Percentiles rank a stretch among this genome's conserved stretches.
Evolutionary conservation across 2,113 vertebrate species (phyloP).

Genomic region (Ondatra zibethicus): DNA sequence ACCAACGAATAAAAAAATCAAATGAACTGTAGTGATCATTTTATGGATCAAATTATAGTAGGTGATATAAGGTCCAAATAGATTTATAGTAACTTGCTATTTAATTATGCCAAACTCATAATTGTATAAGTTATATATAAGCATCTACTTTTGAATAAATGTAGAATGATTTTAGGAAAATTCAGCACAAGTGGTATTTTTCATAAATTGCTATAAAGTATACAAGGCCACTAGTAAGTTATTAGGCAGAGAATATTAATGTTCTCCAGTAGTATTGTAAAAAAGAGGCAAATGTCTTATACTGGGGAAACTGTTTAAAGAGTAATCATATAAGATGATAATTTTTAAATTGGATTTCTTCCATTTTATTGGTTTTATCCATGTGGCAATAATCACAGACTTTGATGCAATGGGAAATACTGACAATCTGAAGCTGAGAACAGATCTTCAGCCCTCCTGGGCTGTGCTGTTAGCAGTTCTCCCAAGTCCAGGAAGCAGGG

Average conservation of each 20-base stretch:
- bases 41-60: constrained; percentile 49
- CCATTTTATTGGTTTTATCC: constrained; percentile 20
- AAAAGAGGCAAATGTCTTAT: neutral
- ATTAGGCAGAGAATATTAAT: constrained; percentile 49
- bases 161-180: constrained; percentile 45
- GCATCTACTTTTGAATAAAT: constrained; percentile 26
- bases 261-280: neutral
- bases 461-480: neutral
- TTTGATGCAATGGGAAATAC: neutral
- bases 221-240: neutral
- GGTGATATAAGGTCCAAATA: constrained; percentile 38
- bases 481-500: neutral
- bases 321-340: constrained; percentile 34
- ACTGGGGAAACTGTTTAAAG: constrained; percentile 4
- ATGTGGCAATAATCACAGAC: neutral
- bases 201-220: constrained; percentile 38
- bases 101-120: constrained; percentile 58
- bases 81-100: constrained; percentile 50
- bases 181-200: constrained; percentile 3
- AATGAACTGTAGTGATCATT: constrained; percentile 55
- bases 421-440: neutral
- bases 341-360: constrained; percentile 19
- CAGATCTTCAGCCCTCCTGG: constrained; percentile 8
- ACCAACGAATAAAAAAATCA: constrained; percentile 52
- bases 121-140: neutral